A percentile compares a stretch with the other conserved stretches of the same genome.
Conservation (phyloP, 1,140 invertebrate genomes). For the Aphis gossypii region DNA sequence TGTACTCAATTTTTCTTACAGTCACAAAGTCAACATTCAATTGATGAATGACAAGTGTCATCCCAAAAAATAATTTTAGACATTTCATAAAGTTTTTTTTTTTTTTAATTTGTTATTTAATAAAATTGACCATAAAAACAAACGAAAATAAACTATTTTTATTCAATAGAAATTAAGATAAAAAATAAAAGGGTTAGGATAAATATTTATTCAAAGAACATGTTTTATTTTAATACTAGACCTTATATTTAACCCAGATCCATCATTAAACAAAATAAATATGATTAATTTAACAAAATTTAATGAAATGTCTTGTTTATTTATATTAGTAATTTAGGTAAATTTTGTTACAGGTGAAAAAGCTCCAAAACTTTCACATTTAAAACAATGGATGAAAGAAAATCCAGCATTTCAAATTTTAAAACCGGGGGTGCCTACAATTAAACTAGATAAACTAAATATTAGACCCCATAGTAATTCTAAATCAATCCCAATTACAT, state of each 20-base stretch:
- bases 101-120: neutral
- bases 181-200: neutral
- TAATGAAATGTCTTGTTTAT: too few species aligned
- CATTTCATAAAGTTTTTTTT: too few species aligned
- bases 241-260: neutral
- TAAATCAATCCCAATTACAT: neutral
- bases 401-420: constrained; percentile 80
- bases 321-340: too few species aligned
- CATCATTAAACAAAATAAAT: neutral
- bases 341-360: constrained; percentile 68
- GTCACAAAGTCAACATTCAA: neutral
- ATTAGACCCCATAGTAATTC: neutral
- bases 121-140: neutral
- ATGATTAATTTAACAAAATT: too few species aligned
- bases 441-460: neutral
- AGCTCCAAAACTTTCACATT: constrained; percentile 78
- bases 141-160: neutral
- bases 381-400: constrained; percentile 83
- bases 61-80: too few species aligned
- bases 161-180: neutral
- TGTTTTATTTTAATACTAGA: neutral
- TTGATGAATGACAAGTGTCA: neutral
- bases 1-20: neutral
- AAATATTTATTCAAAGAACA: neutral
- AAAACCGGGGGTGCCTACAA: constrained; percentile 57